Percentiles rank a stretch among this genome's conserved stretches.
These are phyloP conservation scores for Dissostichus mawsoni DNA, from an alignment of 2,113 vertebrate species.

Conservation along the genomic window DNA sequence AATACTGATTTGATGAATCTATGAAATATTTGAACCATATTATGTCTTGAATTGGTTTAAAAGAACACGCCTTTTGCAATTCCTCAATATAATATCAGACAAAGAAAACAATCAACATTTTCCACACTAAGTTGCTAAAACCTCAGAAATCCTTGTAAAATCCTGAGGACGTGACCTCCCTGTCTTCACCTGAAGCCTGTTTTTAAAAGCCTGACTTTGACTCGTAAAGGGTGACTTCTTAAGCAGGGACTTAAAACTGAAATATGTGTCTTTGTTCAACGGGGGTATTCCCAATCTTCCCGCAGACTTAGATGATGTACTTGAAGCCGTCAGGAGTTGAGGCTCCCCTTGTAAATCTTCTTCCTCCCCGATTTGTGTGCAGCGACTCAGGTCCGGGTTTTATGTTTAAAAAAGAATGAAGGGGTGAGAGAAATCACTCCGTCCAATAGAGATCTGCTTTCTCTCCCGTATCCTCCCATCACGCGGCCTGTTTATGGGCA, in stretches of 20 bases:
- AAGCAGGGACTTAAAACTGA: not conserved
- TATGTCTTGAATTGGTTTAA: not conserved
- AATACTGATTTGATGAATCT: not conserved
- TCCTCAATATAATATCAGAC: not conserved
- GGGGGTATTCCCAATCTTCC: not conserved
- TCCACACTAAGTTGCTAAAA: not conserved
- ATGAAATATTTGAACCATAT: not conserved
- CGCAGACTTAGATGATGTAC: not conserved
- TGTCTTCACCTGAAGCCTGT: not conserved
- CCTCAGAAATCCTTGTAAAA: not conserved
- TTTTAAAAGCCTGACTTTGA: not conserved
- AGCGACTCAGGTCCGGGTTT: slow-evolving; percentile 42
- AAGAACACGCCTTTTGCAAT: not conserved
- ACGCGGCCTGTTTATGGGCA: slow-evolving; percentile 60
- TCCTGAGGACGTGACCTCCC: not conserved
- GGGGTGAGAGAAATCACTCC: not conserved
- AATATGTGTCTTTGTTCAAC: not conserved
- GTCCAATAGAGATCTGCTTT: slow-evolving; percentile 39
- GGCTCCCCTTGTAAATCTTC: slow-evolving; percentile 62
- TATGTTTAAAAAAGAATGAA: slow-evolving; percentile 43
- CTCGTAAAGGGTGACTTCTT: not conserved
- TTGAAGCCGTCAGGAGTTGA: not conserved
- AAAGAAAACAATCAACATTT: not conserved
- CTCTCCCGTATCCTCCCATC: slow-evolving; percentile 24
- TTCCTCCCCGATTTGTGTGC: slow-evolving; percentile 43